Percentiles rank a stretch among this genome's conserved stretches.
These are phyloP conservation scores for Tachuris rubrigastra DNA, from an alignment of 2,113 vertebrate species.

Conservation along the genomic window DNA sequence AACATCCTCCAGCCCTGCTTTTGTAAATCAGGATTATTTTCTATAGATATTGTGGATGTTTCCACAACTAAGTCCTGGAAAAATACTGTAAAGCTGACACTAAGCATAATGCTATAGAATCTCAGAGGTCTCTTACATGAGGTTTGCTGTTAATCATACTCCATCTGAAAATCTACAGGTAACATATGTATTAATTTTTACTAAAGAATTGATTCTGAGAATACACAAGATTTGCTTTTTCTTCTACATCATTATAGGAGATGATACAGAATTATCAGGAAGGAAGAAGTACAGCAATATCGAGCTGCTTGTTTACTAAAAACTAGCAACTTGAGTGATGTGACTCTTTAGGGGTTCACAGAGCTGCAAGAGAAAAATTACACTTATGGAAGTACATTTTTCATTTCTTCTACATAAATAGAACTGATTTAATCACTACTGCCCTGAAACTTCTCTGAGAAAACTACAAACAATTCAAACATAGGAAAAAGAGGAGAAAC, in stretches of 20 bases:
- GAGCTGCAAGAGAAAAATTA: not conserved
- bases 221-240: not conserved
- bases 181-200: not conserved
- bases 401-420: not conserved
- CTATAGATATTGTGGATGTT: not conserved
- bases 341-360: not conserved
- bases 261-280: not conserved
- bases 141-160: not conserved
- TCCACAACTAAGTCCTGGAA: not conserved
- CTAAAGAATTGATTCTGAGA: not conserved
- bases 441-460: not conserved
- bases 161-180: not conserved
- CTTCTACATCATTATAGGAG: not conserved
- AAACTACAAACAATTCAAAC: not conserved
- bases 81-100: not conserved
- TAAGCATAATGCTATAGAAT: not conserved
- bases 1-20: not conserved
- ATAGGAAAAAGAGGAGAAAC: not conserved
- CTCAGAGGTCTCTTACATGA: not conserved
- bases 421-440: not conserved
- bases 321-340: not conserved
- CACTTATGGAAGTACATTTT: not conserved
- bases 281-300: not conserved
- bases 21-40: not conserved
- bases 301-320: not conserved